Evolutionary conservation across 1,140 invertebrate genomes (phyloP).

Genomic region (Fopius arisanus): DNA sequence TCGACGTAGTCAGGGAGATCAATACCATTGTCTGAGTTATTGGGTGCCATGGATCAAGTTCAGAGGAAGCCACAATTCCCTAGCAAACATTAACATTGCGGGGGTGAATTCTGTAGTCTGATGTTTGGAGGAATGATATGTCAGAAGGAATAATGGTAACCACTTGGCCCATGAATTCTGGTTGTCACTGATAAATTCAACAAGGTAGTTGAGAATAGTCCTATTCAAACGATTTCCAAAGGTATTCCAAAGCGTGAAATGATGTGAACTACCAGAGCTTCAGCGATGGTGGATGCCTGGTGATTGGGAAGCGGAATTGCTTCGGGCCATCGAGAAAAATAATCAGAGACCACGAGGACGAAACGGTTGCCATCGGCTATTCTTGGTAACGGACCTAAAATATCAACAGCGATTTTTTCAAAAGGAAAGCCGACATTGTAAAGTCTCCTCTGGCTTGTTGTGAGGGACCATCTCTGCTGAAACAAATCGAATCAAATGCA

Average conservation of each 20-base stretch:
- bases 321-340: too few species aligned
- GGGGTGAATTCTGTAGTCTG: constrained; percentile 3
- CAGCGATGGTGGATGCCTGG: constrained; percentile 18
- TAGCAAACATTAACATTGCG: constrained; percentile 10
- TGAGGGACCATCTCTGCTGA: constrained; percentile 18
- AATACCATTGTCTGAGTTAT: background rate
- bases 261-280: constrained; percentile 23
- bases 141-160: constrained; percentile 20
- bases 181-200: constrained; percentile 7
- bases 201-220: constrained; percentile 35
- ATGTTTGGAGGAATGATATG: constrained; percentile 22
- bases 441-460: background rate
- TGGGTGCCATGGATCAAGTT: background rate
- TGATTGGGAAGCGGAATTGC: constrained; percentile 28
- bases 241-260: constrained; percentile 31
- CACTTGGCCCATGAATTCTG: constrained; percentile 21
- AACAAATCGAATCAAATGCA: background rate
- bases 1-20: background rate
- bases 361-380: constrained; percentile 37
- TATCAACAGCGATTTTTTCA: background rate
- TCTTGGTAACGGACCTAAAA: background rate
- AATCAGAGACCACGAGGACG: too few species aligned
- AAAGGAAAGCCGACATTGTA: background rate
- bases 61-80: constrained; percentile 3
- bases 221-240: constrained; percentile 39